phyloP scores from a whole-genome alignment of 2,888 invertebrate species.

The Lithophane semibrunnea region DNA sequence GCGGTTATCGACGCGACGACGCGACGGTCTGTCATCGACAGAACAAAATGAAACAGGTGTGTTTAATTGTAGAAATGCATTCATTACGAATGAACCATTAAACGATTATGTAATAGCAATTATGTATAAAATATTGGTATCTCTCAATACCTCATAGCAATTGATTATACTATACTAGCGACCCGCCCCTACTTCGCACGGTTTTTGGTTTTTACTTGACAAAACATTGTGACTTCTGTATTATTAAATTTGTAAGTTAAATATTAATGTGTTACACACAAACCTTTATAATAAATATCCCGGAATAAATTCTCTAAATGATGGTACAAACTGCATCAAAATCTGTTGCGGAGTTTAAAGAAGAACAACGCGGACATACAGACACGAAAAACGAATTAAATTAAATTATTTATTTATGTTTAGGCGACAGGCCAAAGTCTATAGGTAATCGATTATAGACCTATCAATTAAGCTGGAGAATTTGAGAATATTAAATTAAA shows the following conservation, averaged over 20 bases:
- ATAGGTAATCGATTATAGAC: background rate
- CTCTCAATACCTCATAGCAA: background rate
- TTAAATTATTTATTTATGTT: no score
- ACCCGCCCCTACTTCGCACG: background rate
- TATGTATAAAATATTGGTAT: conserved; percentile 3
- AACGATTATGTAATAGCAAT: background rate
- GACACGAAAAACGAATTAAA: background rate
- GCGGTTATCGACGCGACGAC: conserved; percentile 4
- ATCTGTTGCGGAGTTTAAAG: background rate
- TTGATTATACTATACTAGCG: conserved; percentile 7
- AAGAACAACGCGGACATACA: background rate
- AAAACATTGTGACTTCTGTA: background rate
- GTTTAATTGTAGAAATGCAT: conserved; percentile 12
- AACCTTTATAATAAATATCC: no score
- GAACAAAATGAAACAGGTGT: conserved; percentile 10
- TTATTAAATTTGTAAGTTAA: background rate
- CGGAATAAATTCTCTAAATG: background rate
- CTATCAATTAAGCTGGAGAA: conserved; percentile 31
- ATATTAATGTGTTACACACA: background rate
- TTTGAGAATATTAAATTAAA: conserved; percentile 54
- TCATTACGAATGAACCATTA: conserved; percentile 8
- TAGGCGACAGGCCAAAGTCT: background rate
- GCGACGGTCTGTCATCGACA: conserved; percentile 22
- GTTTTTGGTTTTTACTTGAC: background rate
- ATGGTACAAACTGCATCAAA: background rate